Conservation (phyloP, 1,140 invertebrate species). For the Doryteuthis pealeii region DNA sequence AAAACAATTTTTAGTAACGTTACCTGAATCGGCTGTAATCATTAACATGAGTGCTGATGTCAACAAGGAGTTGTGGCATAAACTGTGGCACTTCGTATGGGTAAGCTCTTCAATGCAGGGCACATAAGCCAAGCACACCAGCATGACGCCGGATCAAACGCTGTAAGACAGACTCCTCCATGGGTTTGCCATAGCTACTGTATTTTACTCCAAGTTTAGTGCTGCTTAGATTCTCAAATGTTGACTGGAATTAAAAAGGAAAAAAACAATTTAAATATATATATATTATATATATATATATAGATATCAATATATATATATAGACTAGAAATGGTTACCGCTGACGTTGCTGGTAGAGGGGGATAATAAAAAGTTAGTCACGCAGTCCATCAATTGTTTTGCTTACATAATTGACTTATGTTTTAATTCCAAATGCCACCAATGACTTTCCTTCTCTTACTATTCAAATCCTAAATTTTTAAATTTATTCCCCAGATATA, state of each 20-base stretch:
- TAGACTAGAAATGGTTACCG: no score
- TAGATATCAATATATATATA: no score
- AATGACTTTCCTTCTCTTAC: no score
- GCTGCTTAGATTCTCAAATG: constrained; percentile 52
- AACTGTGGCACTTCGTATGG: constrained; percentile 87
- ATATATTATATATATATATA: no score
- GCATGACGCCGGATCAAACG: constrained; percentile 68
- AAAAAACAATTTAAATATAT: no score
- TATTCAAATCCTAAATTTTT: no score
- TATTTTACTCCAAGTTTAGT: constrained; percentile 45
- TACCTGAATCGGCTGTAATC: constrained; percentile 89
- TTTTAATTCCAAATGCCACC: no score
- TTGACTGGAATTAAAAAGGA: constrained; percentile 38
- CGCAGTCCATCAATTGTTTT: no score
- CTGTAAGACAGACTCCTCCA: constrained; percentile 42
- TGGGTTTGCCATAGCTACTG: constrained; percentile 15
- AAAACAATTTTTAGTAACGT: constrained; percentile 44
- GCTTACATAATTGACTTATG: no score
- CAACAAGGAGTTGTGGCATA: constrained; percentile 79
- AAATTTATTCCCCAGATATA: no score
- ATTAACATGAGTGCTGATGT: constrained; percentile 76
- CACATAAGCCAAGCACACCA: constrained; percentile 84
- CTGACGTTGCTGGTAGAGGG: no score
- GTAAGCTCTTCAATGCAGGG: constrained; percentile 82
- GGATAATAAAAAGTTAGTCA: no score